A percentile compares a stretch with the other conserved stretches of the same genome.
Conservation (phyloP, 2,113 vertebrate species). For the Rhineura floridana region DNA sequence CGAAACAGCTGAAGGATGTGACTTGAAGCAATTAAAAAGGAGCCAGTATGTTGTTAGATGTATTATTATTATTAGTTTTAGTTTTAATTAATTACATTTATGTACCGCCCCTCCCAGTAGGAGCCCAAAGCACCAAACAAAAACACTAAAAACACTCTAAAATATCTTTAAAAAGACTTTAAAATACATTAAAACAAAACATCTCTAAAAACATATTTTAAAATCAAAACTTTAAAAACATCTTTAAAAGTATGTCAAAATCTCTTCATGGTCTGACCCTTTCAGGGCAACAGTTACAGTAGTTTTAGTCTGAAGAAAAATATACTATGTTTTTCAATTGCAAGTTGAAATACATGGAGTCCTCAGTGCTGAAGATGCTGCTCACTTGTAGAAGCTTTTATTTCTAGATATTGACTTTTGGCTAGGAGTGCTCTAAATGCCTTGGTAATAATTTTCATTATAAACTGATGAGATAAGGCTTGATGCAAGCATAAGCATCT, state of each 20-base stretch:
- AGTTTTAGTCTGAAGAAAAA: neutral
- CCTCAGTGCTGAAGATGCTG: neutral
- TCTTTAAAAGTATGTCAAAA: neutral
- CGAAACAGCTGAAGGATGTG: neutral
- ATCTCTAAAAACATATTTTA: too few relatives aligned
- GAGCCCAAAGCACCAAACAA: too few relatives aligned
- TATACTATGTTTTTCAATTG: neutral
- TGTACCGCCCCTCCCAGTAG: too few relatives aligned
- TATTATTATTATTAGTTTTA: too few relatives aligned
- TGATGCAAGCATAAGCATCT: neutral
- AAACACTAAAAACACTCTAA: too few relatives aligned
- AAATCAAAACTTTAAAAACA: neutral
- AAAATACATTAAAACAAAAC: too few relatives aligned
- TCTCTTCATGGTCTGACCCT: neutral
- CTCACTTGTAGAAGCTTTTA: constrained; percentile 18
- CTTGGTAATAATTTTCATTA: constrained; percentile 29
- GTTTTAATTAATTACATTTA: too few relatives aligned
- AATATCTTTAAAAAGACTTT: too few relatives aligned
- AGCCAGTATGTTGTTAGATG: neutral
- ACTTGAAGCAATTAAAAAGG: neutral
- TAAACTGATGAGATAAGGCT: constrained; percentile 19
- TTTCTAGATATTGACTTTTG: constrained; percentile 14
- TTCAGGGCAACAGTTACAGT: neutral
- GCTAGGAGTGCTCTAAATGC: neutral
- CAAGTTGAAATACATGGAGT: neutral